Percentiles rank a stretch among this genome's conserved stretches.
Conservation (phyloP, 1,140 invertebrate genomes). For the Brevipalpus yothersi region DNA sequence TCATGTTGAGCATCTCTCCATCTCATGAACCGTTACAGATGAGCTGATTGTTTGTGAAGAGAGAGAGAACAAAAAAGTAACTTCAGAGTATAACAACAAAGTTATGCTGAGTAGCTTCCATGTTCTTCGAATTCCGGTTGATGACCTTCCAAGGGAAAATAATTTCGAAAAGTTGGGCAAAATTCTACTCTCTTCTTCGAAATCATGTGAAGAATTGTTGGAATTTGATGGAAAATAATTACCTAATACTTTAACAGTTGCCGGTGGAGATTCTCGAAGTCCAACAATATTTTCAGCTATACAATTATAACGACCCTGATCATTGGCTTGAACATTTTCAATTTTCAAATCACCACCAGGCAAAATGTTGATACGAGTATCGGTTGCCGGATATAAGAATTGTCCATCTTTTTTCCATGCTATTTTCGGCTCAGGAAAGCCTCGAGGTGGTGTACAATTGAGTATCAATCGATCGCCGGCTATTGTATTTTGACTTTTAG, state of each 20-base stretch:
- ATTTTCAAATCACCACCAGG: not conserved
- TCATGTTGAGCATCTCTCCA: too few relatives aligned
- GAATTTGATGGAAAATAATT: not conserved
- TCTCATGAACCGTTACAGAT: too few relatives aligned
- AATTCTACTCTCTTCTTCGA: not conserved
- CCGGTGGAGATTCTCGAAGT: not conserved
- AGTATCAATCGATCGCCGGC: conserved; percentile 67
- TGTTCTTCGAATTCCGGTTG: not conserved
- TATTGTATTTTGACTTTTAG: conserved; percentile 58
- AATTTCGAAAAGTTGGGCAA: not conserved
- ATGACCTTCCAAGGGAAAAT: not conserved
- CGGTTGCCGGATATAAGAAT: conserved; percentile 13
- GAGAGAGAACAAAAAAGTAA: too few relatives aligned
- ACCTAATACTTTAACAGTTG: not conserved
- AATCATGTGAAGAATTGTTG: not conserved
- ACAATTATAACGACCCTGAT: not conserved
- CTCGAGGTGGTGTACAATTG: conserved; percentile 75
- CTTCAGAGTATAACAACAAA: not conserved
- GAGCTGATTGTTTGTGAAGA: too few relatives aligned
- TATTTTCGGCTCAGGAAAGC: conserved; percentile 71
- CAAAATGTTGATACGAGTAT: conserved; percentile 48
- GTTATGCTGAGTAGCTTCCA: not conserved
- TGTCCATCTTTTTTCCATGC: conserved; percentile 69
- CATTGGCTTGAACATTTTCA: not conserved
- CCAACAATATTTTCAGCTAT: not conserved